phyloP scores from a whole-genome alignment of 2,113 vertebrate genomes.

The Catagonus wagneri region DNA sequence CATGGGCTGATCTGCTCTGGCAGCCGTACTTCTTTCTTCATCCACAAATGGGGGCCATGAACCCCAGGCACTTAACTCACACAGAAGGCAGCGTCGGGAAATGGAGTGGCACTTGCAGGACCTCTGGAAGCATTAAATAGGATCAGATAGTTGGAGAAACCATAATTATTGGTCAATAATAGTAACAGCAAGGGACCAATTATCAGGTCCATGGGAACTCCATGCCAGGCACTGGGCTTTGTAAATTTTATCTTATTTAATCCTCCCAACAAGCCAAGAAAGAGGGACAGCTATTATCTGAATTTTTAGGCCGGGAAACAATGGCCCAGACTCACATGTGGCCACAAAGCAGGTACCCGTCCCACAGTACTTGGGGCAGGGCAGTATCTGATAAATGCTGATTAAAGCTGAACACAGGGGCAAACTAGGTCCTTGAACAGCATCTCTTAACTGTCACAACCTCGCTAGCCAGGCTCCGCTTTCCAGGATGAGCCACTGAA shows the following conservation, averaged over 20 bases:
- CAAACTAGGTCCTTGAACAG: neutral
- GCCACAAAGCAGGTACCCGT: neutral
- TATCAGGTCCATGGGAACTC: neutral
- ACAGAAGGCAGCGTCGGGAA: neutral
- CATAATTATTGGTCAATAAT: neutral
- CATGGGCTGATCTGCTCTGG: accelerated
- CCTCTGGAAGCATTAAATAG: neutral
- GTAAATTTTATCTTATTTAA: neutral
- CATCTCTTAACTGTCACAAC: neutral
- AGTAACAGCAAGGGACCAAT: neutral
- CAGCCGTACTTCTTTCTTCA: neutral
- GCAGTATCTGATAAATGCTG: neutral
- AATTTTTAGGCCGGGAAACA: neutral
- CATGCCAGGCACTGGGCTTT: neutral
- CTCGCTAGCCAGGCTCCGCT: neutral
- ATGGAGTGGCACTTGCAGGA: neutral
- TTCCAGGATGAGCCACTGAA: neutral
- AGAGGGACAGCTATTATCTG: neutral
- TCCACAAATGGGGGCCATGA: neutral
- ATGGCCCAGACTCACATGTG: neutral
- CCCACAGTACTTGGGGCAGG: neutral
- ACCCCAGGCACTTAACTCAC: neutral
- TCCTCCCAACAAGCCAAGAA: neutral
- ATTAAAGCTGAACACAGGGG: neutral
- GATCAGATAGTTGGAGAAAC: neutral